Conservation (phyloP, 1,140 invertebrate genomes). For the Tetramorium simillimum region DNA sequence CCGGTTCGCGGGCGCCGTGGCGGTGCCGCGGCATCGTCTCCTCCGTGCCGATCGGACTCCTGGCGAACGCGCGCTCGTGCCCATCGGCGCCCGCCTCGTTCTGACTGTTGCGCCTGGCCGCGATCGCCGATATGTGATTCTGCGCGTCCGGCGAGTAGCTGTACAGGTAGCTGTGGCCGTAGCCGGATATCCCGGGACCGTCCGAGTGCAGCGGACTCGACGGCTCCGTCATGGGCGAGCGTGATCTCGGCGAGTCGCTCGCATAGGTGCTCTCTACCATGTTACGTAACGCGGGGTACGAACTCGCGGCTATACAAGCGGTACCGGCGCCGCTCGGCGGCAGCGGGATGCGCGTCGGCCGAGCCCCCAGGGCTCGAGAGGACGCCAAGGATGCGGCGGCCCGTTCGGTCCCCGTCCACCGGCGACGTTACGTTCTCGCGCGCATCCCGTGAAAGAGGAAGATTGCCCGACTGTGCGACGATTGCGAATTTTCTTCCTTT, state of each 20-base stretch:
- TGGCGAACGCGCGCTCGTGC: slow-evolving; percentile 66
- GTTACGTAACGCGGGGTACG: slow-evolving; percentile 42
- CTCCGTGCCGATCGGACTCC: slow-evolving; percentile 72
- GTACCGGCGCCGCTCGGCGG: not conserved
- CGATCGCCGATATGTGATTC: slow-evolving; percentile 41
- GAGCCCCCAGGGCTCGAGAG: not conserved
- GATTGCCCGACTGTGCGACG: not conserved
- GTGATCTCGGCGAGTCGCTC: slow-evolving; percentile 81
- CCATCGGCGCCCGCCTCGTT: slow-evolving; percentile 53
- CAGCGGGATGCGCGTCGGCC: not conserved
- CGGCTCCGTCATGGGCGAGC: slow-evolving; percentile 83
- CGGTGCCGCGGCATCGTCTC: slow-evolving; percentile 59
- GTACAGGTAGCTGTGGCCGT: slow-evolving; percentile 77
- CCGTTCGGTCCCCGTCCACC: slow-evolving; percentile 8
- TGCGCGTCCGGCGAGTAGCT: slow-evolving; percentile 75
- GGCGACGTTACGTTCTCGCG: not conserved
- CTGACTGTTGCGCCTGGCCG: slow-evolving; percentile 62
- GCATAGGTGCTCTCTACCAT: slow-evolving; percentile 83
- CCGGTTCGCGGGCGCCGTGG: slow-evolving; percentile 21
- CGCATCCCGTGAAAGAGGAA: not conserved
- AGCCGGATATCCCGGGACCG: slow-evolving; percentile 74
- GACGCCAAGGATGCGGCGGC: not conserved
- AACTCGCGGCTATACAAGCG: not conserved
- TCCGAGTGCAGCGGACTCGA: slow-evolving; percentile 79
- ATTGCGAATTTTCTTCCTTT: not conserved